phyloP scores from a whole-genome alignment of 2,888 invertebrate genomes.

The Scaeva pyrastri region DNA sequence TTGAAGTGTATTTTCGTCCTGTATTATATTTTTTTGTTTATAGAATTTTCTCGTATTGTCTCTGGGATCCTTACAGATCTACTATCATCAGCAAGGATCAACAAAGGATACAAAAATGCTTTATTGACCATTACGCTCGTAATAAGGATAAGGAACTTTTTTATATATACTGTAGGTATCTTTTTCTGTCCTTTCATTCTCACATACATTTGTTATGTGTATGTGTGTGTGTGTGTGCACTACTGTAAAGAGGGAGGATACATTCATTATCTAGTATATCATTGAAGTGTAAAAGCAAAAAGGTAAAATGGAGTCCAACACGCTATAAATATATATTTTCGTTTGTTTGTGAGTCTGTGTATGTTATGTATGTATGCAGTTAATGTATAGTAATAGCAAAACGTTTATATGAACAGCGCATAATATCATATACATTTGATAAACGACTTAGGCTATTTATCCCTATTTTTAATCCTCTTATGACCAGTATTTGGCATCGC shows the following conservation, averaged over 20 bases:
- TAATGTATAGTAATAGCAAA: background rate
- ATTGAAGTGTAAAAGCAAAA: slow-evolving; percentile 10
- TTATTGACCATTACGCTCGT: slow-evolving; percentile 62
- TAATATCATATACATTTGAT: slow-evolving; percentile 57
- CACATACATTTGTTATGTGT: too few species aligned
- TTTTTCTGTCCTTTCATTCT: too few species aligned
- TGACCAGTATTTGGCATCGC: slow-evolving; percentile 55
- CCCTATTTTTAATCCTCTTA: slow-evolving; percentile 68
- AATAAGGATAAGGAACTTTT: slow-evolving; percentile 51
- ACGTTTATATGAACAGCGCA: slow-evolving; percentile 24
- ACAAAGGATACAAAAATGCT: slow-evolving; percentile 58
- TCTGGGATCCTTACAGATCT: slow-evolving; percentile 14
- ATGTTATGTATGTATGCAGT: background rate
- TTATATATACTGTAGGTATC: background rate
- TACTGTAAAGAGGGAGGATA: background rate
- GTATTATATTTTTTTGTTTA: slow-evolving; percentile 1
- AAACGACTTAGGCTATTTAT: slow-evolving; percentile 64
- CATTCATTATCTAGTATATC: slow-evolving; percentile 28
- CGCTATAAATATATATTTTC: slow-evolving; percentile 18
- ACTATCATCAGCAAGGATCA: slow-evolving; percentile 50
- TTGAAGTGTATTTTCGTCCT: background rate
- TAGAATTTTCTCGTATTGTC: slow-evolving; percentile 22
- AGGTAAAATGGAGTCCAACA: slow-evolving; percentile 44
- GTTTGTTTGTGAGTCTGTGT: too few species aligned
- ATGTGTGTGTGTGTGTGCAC: background rate